A percentile compares a stretch with the other conserved stretches of the same genome.
Conservation (phyloP, 2,888 invertebrate genomes). For the Lasius fuliginosus region DNA sequence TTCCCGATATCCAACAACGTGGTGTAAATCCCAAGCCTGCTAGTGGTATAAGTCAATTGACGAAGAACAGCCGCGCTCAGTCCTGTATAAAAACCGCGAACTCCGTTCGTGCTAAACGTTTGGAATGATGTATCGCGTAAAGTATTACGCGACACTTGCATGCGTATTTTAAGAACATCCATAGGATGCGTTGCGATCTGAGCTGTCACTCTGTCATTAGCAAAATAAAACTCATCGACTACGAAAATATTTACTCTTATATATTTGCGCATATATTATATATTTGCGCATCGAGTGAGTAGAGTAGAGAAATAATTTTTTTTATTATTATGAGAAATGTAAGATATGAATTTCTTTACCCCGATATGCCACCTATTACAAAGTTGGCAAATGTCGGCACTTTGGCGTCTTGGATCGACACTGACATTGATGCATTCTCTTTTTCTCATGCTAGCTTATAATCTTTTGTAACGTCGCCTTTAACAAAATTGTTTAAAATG, state of each 20-base stretch:
- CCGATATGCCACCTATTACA: conserved; percentile 74
- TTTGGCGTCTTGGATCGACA: conserved; percentile 12
- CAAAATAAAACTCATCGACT: neutral
- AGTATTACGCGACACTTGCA: conserved; percentile 88
- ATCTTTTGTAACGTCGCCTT: conserved; percentile 21
- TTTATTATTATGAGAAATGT: neutral
- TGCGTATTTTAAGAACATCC: conserved; percentile 90
- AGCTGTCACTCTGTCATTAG: conserved; percentile 59
- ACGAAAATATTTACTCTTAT: neutral
- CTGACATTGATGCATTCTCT: conserved; percentile 49
- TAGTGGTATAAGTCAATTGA: conserved; percentile 90
- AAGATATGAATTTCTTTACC: conserved; percentile 61
- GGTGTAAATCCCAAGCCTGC: conserved; percentile 89
- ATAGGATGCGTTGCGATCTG: conserved; percentile 89
- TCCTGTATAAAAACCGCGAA: conserved; percentile 87
- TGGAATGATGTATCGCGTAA: conserved; percentile 82
- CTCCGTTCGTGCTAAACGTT: conserved; percentile 88
- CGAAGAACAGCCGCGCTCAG: conserved; percentile 87
- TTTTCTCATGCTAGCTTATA: conserved; percentile 55
- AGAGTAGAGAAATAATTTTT: neutral
- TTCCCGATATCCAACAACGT: conserved; percentile 87
- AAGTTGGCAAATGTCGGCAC: conserved; percentile 71
- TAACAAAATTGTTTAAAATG: neutral
- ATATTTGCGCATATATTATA: too few relatives aligned
- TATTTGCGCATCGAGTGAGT: neutral